These are phyloP conservation scores for Empis stercorea DNA, from an alignment of 2,888 invertebrate species.

Conservation along the genomic window DNA sequence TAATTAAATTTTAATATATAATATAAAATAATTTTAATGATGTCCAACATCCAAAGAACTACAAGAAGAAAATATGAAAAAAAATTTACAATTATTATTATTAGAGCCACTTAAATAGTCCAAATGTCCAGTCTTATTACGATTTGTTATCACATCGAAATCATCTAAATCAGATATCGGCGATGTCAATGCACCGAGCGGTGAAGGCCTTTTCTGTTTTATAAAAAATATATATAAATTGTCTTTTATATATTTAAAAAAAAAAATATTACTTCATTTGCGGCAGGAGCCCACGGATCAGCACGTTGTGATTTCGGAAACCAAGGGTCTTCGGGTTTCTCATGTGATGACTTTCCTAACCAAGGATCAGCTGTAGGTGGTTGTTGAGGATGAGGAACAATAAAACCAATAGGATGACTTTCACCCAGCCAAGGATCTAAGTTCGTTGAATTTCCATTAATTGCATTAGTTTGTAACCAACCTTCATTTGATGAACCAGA, in stretches of 20 bases:
- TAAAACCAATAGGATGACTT: constrained; percentile 12
- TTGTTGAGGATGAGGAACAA: not conserved
- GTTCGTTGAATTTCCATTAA: constrained; percentile 20
- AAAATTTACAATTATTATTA: constrained; percentile 30
- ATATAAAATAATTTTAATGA: too few relatives aligned
- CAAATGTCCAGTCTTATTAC: constrained; percentile 40
- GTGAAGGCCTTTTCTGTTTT: constrained; percentile 16
- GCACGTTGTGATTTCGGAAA: constrained; percentile 27
- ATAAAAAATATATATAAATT: not conserved
- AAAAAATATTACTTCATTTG: constrained; percentile 22
- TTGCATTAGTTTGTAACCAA: constrained; percentile 27
- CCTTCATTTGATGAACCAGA: constrained; percentile 35
- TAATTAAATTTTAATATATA: too few relatives aligned
- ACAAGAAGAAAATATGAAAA: too few relatives aligned
- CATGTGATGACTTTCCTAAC: constrained; percentile 13
- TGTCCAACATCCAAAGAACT: too few relatives aligned
- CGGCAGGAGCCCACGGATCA: constrained; percentile 50
- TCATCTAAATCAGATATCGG: constrained; percentile 68
- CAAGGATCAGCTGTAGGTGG: constrained; percentile 3
- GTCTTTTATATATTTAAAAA: not conserved
- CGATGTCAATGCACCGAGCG: constrained; percentile 19
- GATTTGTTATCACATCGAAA: constrained; percentile 74
- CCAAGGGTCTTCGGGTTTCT: constrained; percentile 27
- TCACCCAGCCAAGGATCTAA: constrained; percentile 28
- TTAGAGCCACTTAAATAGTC: constrained; percentile 27